Evolutionary conservation across 2,113 vertebrate species (phyloP), one percentile per base, ranked within the genome.

Genomic region (Lophotis ruficrista): DNA sequence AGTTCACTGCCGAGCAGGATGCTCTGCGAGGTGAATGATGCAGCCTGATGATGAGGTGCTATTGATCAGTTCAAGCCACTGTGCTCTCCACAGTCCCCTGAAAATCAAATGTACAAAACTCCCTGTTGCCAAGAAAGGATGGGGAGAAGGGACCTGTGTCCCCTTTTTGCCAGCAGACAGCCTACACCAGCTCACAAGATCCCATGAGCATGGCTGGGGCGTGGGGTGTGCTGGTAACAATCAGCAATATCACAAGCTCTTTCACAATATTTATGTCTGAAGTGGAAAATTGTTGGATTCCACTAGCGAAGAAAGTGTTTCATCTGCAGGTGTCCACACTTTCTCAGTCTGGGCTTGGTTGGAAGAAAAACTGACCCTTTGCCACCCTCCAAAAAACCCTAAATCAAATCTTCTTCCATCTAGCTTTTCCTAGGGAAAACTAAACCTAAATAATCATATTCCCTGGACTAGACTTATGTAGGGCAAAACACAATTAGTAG

Each of bases 61-160:
- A 35, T 27, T 56, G 35, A 48, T 43, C 10, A 12, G 28, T 50
- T 47, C 30, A 83, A 80, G 58, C 12, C n/a, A 57, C 47, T 71
- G 20, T 43, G 48, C 51, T 68, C 65, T 78, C 37, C 43, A 73
- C 12, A 60, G 38, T 24, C 14, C 4, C 5, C 33, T 65, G 57
- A 90, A 94, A 72, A 90, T 38, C 33, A 72, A 60, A 50, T 22
- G 8, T 15, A 31, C 24, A 51, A n/a, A 86, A 68, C 12, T 37
- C 20, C 10, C 37, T 35, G 7, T 25, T 70, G n/a, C 8, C 60
- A 71, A 48, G 47, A 57, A 80, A 16, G 6, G 18, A 16, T 35
- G 15, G 22, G 9, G 35, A 62, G 6, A 61, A 6, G 6, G 7
- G 18, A 33, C 7, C 4, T 22, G 3, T 0, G 0, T 19, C 4